Percentiles rank a stretch among this genome's conserved stretches.
Conservation (phyloP, 1,140 invertebrate species). For the Sinella curviseta region DNA sequence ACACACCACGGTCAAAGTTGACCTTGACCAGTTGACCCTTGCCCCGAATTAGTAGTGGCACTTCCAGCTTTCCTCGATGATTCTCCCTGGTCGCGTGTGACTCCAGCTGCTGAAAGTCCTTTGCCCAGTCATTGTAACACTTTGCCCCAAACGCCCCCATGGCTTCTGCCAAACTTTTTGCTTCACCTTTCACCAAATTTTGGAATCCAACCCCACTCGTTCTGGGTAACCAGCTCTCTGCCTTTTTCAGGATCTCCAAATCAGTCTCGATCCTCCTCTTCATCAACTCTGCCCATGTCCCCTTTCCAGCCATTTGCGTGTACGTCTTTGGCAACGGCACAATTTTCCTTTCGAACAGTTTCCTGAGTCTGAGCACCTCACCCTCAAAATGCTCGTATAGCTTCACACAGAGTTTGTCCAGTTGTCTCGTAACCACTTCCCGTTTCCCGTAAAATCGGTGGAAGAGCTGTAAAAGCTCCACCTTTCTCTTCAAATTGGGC, state of each 20-base stretch:
- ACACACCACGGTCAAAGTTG: slow-evolving; percentile 42
- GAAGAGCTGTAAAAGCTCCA: slow-evolving; percentile 68
- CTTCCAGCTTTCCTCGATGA: not conserved
- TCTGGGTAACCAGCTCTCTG: slow-evolving; percentile 52
- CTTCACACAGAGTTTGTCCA: slow-evolving; percentile 60
- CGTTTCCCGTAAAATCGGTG: slow-evolving; percentile 64
- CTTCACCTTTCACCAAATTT: not conserved
- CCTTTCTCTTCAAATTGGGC: slow-evolving; percentile 70
- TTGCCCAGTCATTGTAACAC: not conserved
- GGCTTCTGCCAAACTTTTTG: not conserved
- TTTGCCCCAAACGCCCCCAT: not conserved
- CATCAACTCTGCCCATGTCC: slow-evolving; percentile 64
- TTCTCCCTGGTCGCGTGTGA: not conserved
- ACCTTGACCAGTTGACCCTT: slow-evolving; percentile 65
- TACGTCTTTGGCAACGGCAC: slow-evolving; percentile 64
- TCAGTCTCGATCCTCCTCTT: slow-evolving; percentile 63
- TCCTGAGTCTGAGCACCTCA: slow-evolving; percentile 73
- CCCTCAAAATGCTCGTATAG: slow-evolving; percentile 74
- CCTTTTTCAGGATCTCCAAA: slow-evolving; percentile 63
- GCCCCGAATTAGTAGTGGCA: not conserved
- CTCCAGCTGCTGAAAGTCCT: not conserved
- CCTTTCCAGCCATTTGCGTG: slow-evolving; percentile 70
- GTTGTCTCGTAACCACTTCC: slow-evolving; percentile 59
- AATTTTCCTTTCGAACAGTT: slow-evolving; percentile 66
- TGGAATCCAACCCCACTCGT: not conserved